Evolutionary conservation across 2,888 invertebrate species (phyloP).

Genomic region (Cerceris ruficornis): DNA sequence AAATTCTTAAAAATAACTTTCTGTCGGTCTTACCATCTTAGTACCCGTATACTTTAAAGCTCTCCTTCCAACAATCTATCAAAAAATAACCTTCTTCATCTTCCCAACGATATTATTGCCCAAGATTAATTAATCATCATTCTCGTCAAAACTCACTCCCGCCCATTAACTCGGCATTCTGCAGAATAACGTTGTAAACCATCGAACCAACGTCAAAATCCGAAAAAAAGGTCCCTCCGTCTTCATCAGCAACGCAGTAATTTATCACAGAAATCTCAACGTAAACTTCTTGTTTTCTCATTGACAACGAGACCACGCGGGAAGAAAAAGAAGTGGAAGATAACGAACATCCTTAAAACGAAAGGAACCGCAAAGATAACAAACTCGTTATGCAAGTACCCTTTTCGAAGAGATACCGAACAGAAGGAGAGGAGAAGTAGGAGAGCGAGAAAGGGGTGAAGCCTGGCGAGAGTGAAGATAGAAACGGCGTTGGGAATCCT

Average conservation of each 20-base stretch:
- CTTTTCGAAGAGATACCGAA: conserved; percentile 45
- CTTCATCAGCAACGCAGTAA: background rate
- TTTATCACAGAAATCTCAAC: background rate
- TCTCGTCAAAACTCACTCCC: conserved; percentile 6
- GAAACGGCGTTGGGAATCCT: conserved; percentile 49
- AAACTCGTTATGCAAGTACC: conserved; percentile 49
- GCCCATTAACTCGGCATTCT: background rate
- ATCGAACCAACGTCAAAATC: background rate
- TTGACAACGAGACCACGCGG: background rate
- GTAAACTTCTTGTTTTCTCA: background rate
- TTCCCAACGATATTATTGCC: background rate
- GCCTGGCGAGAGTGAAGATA: conserved; percentile 17
- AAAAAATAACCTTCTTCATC: background rate
- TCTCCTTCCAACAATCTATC: background rate
- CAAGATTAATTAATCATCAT: conserved; percentile 11
- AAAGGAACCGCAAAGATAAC: conserved; percentile 42
- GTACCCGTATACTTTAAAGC: background rate
- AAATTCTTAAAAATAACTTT: no score
- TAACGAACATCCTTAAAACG: conserved; percentile 1
- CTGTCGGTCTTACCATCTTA: no score
- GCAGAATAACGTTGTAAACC: background rate
- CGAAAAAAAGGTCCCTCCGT: background rate
- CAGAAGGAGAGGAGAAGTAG: conserved; percentile 31
- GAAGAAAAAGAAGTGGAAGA: conserved; percentile 2
- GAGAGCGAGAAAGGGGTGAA: conserved; percentile 7